A percentile compares a stretch with the other conserved stretches of the same genome.
Evolutionary conservation across 2,888 invertebrate genomes (phyloP).

Genomic region (Drosophila crucigera): DNA sequence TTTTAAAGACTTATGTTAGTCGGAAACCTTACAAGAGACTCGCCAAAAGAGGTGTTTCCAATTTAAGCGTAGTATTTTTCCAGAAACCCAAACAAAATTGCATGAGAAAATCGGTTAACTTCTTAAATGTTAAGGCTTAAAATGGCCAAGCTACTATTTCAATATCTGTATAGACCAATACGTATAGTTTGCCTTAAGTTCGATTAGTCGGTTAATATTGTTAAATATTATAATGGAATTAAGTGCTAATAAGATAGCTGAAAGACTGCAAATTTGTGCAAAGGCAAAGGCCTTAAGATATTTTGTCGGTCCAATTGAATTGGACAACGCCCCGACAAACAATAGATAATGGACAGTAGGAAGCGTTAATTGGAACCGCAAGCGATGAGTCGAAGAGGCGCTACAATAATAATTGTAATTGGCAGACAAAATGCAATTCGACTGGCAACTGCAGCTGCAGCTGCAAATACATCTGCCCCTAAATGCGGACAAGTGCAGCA

Average conservation of each 20-base stretch:
- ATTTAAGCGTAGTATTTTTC: not conserved
- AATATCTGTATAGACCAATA: no score
- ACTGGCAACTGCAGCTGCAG: conserved; percentile 41
- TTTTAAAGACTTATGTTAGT: not conserved
- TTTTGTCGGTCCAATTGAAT: conserved; percentile 57
- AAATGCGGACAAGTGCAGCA: conserved; percentile 56
- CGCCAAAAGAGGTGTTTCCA: not conserved
- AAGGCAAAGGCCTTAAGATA: conserved; percentile 64
- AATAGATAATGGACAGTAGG: conserved; percentile 76
- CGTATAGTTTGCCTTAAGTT: not conserved
- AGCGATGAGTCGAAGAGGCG: conserved; percentile 57
- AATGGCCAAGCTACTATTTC: rapidly evolving
- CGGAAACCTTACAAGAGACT: not conserved
- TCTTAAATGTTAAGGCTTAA: not conserved
- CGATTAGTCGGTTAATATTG: not conserved
- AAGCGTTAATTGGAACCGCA: conserved; percentile 80
- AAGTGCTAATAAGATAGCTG: not conserved
- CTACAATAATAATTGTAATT: conserved; percentile 68
- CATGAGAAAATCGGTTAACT: not conserved
- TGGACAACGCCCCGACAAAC: conserved; percentile 67
- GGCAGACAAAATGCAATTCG: conserved; percentile 52
- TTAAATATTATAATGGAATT: not conserved
- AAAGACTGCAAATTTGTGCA: not conserved
- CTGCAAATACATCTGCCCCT: conserved; percentile 42
- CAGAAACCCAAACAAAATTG: not conserved